Conservation (phyloP, 2,888 invertebrate genomes). For the Campopleginae sp. region DNA sequence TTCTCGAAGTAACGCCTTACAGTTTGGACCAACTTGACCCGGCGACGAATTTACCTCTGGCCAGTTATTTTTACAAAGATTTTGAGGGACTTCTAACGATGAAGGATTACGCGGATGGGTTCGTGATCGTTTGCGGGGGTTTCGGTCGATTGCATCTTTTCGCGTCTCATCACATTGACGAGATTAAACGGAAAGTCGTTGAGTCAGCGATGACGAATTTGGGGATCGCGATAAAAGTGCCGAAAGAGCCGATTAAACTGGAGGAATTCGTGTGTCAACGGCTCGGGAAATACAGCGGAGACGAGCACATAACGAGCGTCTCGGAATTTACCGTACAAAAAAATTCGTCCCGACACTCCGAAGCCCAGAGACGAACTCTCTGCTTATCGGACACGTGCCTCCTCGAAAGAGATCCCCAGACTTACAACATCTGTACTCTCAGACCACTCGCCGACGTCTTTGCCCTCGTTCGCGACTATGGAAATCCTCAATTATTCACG, state of each 20-base stretch:
- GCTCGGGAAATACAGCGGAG: conserved; percentile 96
- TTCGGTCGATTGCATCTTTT: conserved; percentile 97
- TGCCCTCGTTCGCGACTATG: conserved; percentile 94
- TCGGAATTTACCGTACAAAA: conserved; percentile 99
- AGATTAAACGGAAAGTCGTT: conserved; percentile 93
- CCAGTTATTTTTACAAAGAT: conserved; percentile 94
- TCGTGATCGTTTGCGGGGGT: conserved; percentile 95
- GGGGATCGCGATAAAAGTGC: conserved; percentile 93
- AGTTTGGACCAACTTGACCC: conserved; percentile 97
- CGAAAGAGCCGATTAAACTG: conserved; percentile 92
- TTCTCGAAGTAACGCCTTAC: conserved; percentile 96
- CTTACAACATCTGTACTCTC: conserved; percentile 96
- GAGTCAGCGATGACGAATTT: conserved; percentile 93
- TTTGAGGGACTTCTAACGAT: conserved; percentile 93
- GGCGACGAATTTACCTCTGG: conserved; percentile 91
- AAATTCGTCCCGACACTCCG: conserved; percentile 91
- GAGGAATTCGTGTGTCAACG: conserved; percentile 95
- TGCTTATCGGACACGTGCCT: conserved; percentile 98
- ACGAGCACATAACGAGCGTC: conserved; percentile 97
- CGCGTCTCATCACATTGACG: conserved; percentile 93
- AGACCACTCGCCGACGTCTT: conserved; percentile 94
- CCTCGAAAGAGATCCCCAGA: conserved; percentile 98
- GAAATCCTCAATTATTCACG: conserved; percentile 96
- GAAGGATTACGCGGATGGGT: conserved; percentile 95
- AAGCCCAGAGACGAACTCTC: conserved; percentile 94